These are phyloP conservation scores for Ametastegia equiseti DNA, from an alignment of 2,888 invertebrate species.

Conservation along the genomic window DNA sequence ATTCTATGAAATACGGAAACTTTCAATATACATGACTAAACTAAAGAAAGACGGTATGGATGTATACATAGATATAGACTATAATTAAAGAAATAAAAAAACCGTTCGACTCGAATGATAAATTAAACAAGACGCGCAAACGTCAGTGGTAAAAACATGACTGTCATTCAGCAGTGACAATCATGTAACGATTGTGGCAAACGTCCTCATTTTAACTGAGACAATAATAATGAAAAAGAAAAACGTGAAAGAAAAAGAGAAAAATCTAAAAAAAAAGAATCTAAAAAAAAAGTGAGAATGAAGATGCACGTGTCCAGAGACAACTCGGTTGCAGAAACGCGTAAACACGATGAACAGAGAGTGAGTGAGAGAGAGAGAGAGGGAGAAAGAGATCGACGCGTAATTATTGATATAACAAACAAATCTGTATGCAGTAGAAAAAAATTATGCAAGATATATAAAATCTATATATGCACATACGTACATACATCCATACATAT, in stretches of 20 bases:
- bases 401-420: slow-evolving; percentile 16
- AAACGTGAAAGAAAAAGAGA: not conserved
- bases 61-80: not conserved
- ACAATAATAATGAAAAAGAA: not conserved
- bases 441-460: not conserved
- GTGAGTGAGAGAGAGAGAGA: too few relatives aligned
- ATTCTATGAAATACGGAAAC: not conserved
- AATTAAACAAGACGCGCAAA: slow-evolving; percentile 17
- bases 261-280: not conserved
- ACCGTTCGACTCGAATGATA: not conserved
- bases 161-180: not conserved
- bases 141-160: slow-evolving; percentile 7
- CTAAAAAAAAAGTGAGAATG: not conserved
- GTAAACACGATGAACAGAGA: slow-evolving; percentile 1
- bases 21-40: too few relatives aligned
- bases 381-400: not conserved
- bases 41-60: not conserved
- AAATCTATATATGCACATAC: too few relatives aligned
- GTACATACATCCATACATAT: too few relatives aligned
- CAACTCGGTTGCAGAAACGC: not conserved
- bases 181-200: not conserved
- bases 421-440: not conserved
- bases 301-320: slow-evolving; percentile 28
- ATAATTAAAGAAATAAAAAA: not conserved
- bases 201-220: slow-evolving; percentile 28